These are phyloP conservation scores for Dendrophyllia cribrosa DNA, from an alignment of 64 coral and sea anemone species.

Conservation along the genomic window DNA sequence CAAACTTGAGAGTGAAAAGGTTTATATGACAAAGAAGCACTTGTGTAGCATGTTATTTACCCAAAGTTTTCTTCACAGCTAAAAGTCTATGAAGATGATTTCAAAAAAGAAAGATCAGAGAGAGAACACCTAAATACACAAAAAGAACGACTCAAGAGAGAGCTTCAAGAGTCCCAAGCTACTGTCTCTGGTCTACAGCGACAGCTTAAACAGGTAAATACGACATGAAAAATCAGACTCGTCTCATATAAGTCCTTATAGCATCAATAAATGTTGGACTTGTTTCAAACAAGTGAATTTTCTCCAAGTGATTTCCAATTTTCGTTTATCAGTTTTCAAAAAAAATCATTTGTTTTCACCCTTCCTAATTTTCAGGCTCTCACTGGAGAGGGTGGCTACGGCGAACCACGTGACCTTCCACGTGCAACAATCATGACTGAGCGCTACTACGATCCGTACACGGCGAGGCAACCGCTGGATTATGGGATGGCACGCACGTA, in stretches of 20 bases:
- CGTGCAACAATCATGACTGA: neutral
- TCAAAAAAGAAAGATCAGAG: slow-evolving; percentile 34
- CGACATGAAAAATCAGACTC: no score
- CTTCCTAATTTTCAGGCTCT: slow-evolving; percentile 22
- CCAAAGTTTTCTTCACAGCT: neutral
- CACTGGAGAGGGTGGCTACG: slow-evolving; percentile 31
- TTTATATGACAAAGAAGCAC: no score
- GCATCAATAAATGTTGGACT: no score
- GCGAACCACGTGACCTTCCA: neutral
- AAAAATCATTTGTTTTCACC: neutral
- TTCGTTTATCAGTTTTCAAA: neutral
- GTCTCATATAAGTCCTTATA: no score
- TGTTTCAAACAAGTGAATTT: neutral
- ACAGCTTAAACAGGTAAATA: slow-evolving; percentile 43
- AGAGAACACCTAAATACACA: slow-evolving; percentile 8
- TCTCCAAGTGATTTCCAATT: neutral
- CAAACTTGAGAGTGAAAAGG: no score
- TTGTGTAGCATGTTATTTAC: neutral
- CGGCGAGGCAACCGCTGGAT: slow-evolving; percentile 6
- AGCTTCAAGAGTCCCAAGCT: slow-evolving; percentile 6
- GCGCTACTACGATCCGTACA: neutral
- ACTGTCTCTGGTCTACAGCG: slow-evolving; percentile 29
- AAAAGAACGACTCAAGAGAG: slow-evolving; percentile 36
- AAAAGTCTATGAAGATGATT: slow-evolving; percentile 48
- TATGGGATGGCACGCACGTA: slow-evolving; percentile 40